Percentiles rank a stretch among this genome's conserved stretches.
phyloP scores from a whole-genome alignment of 2,797 vertebrate species.

The Sciurus carolinensis region DNA sequence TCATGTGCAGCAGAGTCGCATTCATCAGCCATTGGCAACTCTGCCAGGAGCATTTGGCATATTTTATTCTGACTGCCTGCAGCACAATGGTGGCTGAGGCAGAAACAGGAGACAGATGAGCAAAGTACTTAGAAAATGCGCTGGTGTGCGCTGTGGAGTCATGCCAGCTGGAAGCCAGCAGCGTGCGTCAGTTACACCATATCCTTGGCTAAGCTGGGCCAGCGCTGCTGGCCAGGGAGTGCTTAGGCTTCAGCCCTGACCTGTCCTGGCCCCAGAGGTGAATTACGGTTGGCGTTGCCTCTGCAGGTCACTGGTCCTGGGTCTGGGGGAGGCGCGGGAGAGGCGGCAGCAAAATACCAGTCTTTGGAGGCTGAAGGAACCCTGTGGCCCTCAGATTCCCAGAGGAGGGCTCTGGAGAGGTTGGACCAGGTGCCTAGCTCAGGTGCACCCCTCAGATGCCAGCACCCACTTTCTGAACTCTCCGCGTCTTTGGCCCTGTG shows the following conservation, averaged over 20 bases:
- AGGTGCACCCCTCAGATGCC: not conserved
- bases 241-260: slow-evolving; percentile 71
- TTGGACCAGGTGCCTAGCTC: rapidly evolving
- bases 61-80: slow-evolving; percentile 83
- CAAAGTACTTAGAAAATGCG: slow-evolving; percentile 80
- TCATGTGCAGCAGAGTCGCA: slow-evolving; percentile 78
- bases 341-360: not conserved
- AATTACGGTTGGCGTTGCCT: slow-evolving; percentile 73
- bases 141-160: slow-evolving; percentile 53
- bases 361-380: not conserved
- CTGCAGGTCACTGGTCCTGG: not conserved
- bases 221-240: not conserved
- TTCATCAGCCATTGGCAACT: slow-evolving; percentile 65
- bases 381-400: not conserved
- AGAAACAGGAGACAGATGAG: slow-evolving; percentile 81
- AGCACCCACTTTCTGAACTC: not conserved
- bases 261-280: slow-evolving; percentile 71
- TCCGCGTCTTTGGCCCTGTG: too few species aligned
- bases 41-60: slow-evolving; percentile 86
- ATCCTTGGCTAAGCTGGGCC: not conserved
- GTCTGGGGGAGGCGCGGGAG: not conserved
- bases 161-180: slow-evolving; percentile 85
- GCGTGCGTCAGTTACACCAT: slow-evolving; percentile 38
- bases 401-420: not conserved
- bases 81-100: slow-evolving; percentile 78